phyloP scores from a whole-genome alignment of 1,140 invertebrate genomes.

The Phocides pigmalion region DNA sequence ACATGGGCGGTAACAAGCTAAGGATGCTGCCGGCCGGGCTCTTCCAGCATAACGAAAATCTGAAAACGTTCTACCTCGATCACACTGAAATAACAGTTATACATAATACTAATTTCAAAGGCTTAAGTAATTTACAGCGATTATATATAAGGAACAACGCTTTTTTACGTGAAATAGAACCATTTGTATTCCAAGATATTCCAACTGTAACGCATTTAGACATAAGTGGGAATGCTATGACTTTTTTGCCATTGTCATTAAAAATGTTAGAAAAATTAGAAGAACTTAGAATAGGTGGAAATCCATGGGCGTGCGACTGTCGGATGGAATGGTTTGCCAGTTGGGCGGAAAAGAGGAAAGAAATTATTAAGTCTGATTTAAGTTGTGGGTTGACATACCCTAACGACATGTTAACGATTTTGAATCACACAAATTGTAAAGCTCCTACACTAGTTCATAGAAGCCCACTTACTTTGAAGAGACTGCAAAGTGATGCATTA shows the following conservation, averaged over 20 bases:
- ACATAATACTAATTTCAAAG: conserved; percentile 83
- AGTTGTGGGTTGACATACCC: conserved; percentile 87
- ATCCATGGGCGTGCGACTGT: conserved; percentile 95
- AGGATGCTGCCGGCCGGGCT: conserved; percentile 81
- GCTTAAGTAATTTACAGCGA: conserved; percentile 84
- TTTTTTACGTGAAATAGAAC: conserved; percentile 86
- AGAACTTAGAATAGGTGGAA: conserved; percentile 88
- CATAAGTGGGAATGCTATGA: conserved; percentile 89
- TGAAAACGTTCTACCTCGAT: conserved; percentile 84
- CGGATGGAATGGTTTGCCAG: conserved; percentile 92
- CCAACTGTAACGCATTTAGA: conserved; percentile 87
- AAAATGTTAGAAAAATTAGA: conserved; percentile 85
- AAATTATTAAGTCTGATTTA: conserved; percentile 84
- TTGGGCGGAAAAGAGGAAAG: conserved; percentile 84
- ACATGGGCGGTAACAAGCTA: conserved; percentile 86
- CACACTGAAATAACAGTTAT: conserved; percentile 85
- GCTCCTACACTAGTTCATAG: conserved; percentile 85
- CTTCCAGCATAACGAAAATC: conserved; percentile 84
- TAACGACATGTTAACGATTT: conserved; percentile 86
- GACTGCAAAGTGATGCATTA: conserved; percentile 86
- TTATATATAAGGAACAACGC: conserved; percentile 85
- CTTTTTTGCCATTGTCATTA: conserved; percentile 89
- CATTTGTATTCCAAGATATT: conserved; percentile 85
- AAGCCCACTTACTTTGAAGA: conserved; percentile 85
- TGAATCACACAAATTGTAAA: conserved; percentile 89